Conservation (phyloP, 2,113 vertebrate genomes). For the Pungitius pungitius region DNA sequence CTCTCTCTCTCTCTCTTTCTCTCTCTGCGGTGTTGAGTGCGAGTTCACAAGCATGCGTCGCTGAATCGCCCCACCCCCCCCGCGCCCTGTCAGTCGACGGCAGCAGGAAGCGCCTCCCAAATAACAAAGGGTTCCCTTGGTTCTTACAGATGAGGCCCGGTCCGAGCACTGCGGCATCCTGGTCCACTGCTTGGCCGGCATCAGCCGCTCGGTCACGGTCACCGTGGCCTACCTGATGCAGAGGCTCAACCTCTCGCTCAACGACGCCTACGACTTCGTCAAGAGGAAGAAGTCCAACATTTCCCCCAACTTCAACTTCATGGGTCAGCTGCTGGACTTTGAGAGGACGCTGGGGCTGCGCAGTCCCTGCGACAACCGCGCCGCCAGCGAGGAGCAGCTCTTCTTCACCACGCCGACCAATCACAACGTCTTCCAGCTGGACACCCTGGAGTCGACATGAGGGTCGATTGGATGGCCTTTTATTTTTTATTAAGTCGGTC, state of each 20-base stretch:
- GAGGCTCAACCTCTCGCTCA: constrained; percentile 87
- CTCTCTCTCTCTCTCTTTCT: no score
- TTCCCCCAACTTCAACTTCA: constrained; percentile 92
- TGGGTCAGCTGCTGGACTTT: constrained; percentile 91
- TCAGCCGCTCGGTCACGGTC: constrained; percentile 90
- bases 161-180: constrained; percentile 87
- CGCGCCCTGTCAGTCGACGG: no score
- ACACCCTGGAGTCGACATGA: constrained; percentile 82
- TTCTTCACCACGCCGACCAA: constrained; percentile 87
- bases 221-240: constrained; percentile 94
- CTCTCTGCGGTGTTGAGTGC: constrained; percentile 35
- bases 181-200: constrained; percentile 89
- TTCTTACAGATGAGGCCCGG: constrained; percentile 84
- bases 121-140: not conserved
- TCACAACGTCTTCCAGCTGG: constrained; percentile 85
- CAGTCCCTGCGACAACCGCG: constrained; percentile 78
- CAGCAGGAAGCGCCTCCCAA: not conserved
- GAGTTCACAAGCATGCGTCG: constrained; percentile 27
- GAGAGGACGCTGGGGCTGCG: constrained; percentile 84
- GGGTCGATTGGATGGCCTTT: constrained; percentile 3
- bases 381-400: constrained; percentile 76
- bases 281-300: constrained; percentile 91
- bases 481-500: constrained; percentile 15
- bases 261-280: constrained; percentile 90
- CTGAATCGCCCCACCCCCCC: no score